Conservation (phyloP, 2,797 vertebrate genomes). For the Poeciliopsis paucimaculata region DNA sequence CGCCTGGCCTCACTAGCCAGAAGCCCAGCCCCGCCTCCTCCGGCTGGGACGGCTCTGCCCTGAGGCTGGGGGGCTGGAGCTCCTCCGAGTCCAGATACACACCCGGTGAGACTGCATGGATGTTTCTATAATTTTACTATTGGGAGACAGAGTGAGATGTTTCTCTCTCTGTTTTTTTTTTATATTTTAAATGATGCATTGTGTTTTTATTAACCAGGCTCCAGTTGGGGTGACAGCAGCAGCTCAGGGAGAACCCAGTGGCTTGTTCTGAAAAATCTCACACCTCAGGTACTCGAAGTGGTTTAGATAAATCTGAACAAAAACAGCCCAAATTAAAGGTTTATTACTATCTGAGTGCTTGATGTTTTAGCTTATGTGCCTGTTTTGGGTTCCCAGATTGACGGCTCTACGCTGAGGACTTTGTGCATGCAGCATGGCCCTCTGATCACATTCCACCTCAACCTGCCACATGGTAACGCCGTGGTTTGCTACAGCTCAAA, state of each 20-base stretch:
- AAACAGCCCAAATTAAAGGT: neutral
- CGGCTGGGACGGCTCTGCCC: constrained; percentile 89
- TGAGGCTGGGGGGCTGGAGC: constrained; percentile 91
- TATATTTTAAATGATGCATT: neutral
- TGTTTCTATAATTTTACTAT: neutral
- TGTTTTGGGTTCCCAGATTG: constrained; percentile 82
- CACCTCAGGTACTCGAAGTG: constrained; percentile 89
- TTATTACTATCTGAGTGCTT: neutral
- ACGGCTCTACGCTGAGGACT: constrained; percentile 95
- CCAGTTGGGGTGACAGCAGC: constrained; percentile 96
- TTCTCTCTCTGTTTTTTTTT: too few species aligned
- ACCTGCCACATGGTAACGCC: constrained; percentile 96
- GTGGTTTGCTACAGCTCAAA: constrained; percentile 98
- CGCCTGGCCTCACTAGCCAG: constrained; percentile 95
- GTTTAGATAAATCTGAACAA: neutral
- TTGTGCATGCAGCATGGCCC: constrained; percentile 98
- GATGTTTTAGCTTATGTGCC: neutral
- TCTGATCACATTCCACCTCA: constrained; percentile 98
- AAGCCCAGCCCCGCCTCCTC: constrained; percentile 89
- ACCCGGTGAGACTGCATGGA: constrained; percentile 84
- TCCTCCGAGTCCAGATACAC: constrained; percentile 93
- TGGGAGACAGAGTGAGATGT: neutral
- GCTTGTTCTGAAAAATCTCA: constrained; percentile 93
- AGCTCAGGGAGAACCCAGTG: constrained; percentile 97
- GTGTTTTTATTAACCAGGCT: constrained; percentile 77